phyloP scores from a whole-genome alignment of 2,797 vertebrate genomes.

The Pogoniulus pusillus region DNA sequence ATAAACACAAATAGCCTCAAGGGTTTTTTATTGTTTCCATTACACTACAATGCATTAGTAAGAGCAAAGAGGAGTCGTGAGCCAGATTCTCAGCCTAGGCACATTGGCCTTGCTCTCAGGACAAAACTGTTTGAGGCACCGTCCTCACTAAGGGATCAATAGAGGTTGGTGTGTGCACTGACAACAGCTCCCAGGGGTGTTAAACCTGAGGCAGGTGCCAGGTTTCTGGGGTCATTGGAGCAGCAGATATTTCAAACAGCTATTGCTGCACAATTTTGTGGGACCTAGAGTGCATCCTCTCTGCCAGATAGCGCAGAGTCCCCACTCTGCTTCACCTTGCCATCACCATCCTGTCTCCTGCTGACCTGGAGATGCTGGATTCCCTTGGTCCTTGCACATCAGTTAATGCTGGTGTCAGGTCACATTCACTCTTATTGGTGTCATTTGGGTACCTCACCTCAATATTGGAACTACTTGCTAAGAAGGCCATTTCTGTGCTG shows the following conservation, averaged over 20 bases:
- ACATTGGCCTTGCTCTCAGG: not conserved
- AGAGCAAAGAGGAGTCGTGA: not conserved
- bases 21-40: not conserved
- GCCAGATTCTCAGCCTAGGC: not conserved
- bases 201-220: accelerated
- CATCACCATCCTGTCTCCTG: not conserved
- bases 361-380: not conserved
- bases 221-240: not conserved
- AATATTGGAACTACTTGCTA: not conserved
- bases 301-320: not conserved
- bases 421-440: not conserved
- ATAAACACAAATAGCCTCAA: not conserved
- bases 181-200: not conserved
- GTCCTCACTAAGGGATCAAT: not conserved
- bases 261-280: not conserved
- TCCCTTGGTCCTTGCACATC: not conserved
- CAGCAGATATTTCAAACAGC: not conserved
- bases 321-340: not conserved
- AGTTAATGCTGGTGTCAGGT: not conserved
- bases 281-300: not conserved
- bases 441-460: not conserved
- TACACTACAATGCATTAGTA: not conserved
- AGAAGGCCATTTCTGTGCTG: not conserved
- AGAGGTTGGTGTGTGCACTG: not conserved
- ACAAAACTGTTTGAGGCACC: not conserved